Evolutionary conservation across 2,888 invertebrate species (phyloP).

Genomic region (Drosophila austrosaltans): DNA sequence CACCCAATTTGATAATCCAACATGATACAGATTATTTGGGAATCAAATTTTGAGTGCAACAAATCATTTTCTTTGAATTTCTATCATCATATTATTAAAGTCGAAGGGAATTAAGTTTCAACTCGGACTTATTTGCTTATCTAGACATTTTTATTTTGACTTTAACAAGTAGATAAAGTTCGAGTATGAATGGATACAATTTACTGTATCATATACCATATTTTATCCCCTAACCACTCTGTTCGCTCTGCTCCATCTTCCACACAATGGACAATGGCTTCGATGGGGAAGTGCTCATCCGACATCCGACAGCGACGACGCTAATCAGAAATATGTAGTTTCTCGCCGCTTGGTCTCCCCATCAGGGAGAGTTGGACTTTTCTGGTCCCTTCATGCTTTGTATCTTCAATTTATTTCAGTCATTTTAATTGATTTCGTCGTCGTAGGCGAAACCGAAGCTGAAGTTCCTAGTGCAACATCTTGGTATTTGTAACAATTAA

Average conservation of each 20-base stretch:
- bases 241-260: conserved; percentile 10
- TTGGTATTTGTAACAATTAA: conserved; percentile 77
- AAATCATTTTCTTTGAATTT: no score
- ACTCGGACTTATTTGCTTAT: no score
- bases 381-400: conserved; percentile 33
- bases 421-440: conserved; percentile 74
- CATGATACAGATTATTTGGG: no score
- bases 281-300: background rate
- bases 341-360: conserved; percentile 14
- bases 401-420: conserved; percentile 70
- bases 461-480: conserved; percentile 44
- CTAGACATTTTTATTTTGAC: background rate
- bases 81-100: background rate
- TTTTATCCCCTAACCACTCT: conserved; percentile 33
- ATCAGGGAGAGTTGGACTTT: no score
- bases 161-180: background rate
- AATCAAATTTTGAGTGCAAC: no score
- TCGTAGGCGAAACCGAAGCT: conserved; percentile 16
- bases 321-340: conserved; percentile 65
- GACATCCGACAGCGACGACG: conserved; percentile 33
- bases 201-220: conserved; percentile 20
- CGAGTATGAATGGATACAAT: background rate
- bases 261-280: background rate
- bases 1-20: no score
- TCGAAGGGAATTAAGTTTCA: background rate